A percentile compares a stretch with the other conserved stretches of the same genome.
These are phyloP conservation scores for Scatophagus argus DNA, from an alignment of 2,113 vertebrate species.

Conservation along the genomic window DNA sequence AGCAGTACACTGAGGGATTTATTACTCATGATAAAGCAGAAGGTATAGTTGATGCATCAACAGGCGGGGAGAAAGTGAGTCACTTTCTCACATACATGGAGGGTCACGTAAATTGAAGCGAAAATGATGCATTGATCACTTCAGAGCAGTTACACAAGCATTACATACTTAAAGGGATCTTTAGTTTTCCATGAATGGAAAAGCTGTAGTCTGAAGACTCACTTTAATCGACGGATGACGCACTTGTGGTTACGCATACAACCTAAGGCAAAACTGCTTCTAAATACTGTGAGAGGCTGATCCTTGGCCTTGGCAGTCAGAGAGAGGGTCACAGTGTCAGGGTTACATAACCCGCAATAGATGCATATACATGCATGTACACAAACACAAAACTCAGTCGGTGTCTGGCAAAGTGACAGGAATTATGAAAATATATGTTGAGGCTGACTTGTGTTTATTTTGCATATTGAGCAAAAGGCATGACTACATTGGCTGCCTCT, in stretches of 20 bases:
- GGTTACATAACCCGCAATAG: constrained; percentile 33
- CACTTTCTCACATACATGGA: not conserved
- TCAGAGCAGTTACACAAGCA: not conserved
- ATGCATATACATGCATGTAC: not conserved
- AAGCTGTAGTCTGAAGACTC: not conserved
- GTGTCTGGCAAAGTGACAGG: not conserved
- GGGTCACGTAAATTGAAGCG: not conserved
- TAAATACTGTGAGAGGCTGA: constrained; percentile 13
- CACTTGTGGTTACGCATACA: not conserved
- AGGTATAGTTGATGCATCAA: not conserved
- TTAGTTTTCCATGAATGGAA: constrained; percentile 7
- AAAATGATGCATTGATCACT: not conserved
- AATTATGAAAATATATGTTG: not conserved
- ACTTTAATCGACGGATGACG: not conserved
- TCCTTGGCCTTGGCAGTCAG: constrained; percentile 17
- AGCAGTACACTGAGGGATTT: not conserved
- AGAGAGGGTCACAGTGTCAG: constrained; percentile 11
- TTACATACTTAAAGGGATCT: not conserved
- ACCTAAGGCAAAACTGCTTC: constrained; percentile 14
- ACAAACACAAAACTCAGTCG: not conserved
- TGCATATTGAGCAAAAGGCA: not conserved
- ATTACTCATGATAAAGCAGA: not conserved
- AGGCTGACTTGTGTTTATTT: not conserved
- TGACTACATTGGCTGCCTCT: not conserved
- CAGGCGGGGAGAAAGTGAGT: not conserved